Evolutionary conservation across 2,888 invertebrate genomes (phyloP).

Genomic region (Abrostola triplasia): DNA sequence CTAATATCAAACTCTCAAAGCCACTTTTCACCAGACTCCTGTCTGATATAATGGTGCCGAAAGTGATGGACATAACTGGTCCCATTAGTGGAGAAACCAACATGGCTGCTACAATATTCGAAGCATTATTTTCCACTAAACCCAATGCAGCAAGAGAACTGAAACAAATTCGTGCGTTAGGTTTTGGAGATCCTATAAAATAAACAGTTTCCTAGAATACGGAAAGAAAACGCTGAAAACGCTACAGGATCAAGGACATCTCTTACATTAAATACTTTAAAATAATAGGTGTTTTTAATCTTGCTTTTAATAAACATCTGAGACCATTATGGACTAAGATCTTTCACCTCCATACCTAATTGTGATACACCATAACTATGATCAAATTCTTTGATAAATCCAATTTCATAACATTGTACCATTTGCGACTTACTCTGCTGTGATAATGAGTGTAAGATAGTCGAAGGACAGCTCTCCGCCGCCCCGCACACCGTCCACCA

Average conservation of each 20-base stretch:
- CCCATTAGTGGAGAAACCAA: conserved; percentile 94
- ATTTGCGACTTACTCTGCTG: conserved; percentile 92
- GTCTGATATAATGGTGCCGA: conserved; percentile 94
- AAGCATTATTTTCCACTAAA: conserved; percentile 94
- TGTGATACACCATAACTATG: too few species aligned
- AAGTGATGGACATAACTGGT: conserved; percentile 95
- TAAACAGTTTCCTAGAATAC: too few species aligned
- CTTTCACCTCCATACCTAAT: too few species aligned
- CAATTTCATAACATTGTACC: too few species aligned
- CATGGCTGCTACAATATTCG: conserved; percentile 94
- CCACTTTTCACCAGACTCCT: conserved; percentile 91
- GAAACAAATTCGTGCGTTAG: conserved; percentile 44
- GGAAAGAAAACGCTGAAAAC: too few species aligned
- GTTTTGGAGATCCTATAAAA: too few species aligned
- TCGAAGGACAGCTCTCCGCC: conserved; percentile 95
- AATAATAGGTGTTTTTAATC: too few species aligned
- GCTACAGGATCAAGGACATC: not conserved
- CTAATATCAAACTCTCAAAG: conserved; percentile 90
- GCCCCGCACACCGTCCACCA: conserved; percentile 93
- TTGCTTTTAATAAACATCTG: too few species aligned
- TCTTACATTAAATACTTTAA: not conserved
- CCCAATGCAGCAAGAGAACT: conserved; percentile 95
- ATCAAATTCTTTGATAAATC: too few species aligned
- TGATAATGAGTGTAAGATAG: conserved; percentile 92
- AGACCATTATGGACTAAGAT: too few species aligned